Base-by-base conservation (phyloP, 2,888 invertebrate genomes). In the Bursaphelenchus okinawaensis region DNA sequence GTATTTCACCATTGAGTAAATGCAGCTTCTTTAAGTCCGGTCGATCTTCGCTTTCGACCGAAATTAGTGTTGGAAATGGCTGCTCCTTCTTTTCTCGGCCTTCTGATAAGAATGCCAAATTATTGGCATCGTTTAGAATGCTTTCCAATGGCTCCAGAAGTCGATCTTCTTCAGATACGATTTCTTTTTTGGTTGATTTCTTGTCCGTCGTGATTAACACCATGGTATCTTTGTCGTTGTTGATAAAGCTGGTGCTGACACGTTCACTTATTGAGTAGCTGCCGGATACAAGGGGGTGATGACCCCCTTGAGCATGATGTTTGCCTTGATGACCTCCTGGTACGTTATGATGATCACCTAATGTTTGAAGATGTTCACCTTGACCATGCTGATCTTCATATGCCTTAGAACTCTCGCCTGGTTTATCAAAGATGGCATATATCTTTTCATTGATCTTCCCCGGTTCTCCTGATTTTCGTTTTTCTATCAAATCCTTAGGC, bases 21-120 rank as follows among this genome's bases (percentile, higher is more conserved):
- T 74, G 74, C 0, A 76, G 59, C 65, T 63, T 80, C 72, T 55
- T 76, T 68, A 65, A 75, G 67, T 58, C 71, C 69, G 61, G 82
- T 27, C 67, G 67, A 40, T 83, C 82, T 31, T 78, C 82, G 40
- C 73, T 70, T 63, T 79, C 74, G 3, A 82, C 77, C 4, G 81
- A 79, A 57, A 82, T 82, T 40, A 76, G 50, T 20, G 24, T 22
- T 69, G 69, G 23, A 40, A 19, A 23, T 57, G 31, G 24, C 31
- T 19, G n/a, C 52, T 51, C 51, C 50, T 29, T n/a, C 55, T 61
- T 20, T 67, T 8, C 67, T 12, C 27, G 40, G 7, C 60, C 58
- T 31, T 50, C 59, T 4, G 67, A 31, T 27, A 51, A 27, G 4
- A 61, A 19, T 26, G 57, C 55, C 20, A 56, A 23, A 8, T 55